phyloP scores from a whole-genome alignment of 2,113 vertebrate species.

The Labeo catla region DNA sequence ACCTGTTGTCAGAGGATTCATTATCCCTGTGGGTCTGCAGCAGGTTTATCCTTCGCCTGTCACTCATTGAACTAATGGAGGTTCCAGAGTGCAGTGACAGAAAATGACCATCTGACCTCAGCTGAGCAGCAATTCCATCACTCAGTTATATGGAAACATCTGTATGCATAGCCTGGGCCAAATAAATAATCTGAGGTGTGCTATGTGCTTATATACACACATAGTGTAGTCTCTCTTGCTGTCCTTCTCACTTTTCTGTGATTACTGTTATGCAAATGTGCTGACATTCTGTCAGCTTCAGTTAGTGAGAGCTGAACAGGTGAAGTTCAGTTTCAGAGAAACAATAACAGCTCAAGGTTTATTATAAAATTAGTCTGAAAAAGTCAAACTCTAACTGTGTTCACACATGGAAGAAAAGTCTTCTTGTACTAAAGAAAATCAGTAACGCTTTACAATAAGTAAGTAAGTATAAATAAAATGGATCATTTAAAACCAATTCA shows the following conservation, averaged over 20 bases:
- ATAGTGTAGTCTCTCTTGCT: not conserved
- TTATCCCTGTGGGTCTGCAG: conserved; percentile 14
- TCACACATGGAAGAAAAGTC: not conserved
- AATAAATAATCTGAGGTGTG: not conserved
- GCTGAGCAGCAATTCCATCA: not conserved
- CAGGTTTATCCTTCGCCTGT: conserved; percentile 1
- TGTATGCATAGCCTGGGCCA: conserved; percentile 9
- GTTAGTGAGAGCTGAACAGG: not conserved
- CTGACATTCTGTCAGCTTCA: conserved; percentile 33
- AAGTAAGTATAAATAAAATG: not conserved
- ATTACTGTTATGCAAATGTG: conserved; percentile 11
- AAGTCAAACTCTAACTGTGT: not conserved
- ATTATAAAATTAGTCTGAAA: not conserved
- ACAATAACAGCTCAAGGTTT: not conserved
- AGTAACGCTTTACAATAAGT: not conserved
- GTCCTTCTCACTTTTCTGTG: not conserved
- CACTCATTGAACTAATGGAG: conserved; percentile 49
- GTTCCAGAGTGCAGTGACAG: conserved; percentile 27
- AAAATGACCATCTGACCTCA: conserved; percentile 15
- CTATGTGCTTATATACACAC: not conserved
- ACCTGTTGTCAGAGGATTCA: conserved; percentile 7
- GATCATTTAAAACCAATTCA: not conserved
- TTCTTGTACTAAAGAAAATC: not conserved
- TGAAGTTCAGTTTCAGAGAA: conserved; percentile 3
- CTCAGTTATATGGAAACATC: not conserved